Evolutionary conservation across 2,797 vertebrate species (phyloP).

Genomic region (Sebastes paucispinis): DNA sequence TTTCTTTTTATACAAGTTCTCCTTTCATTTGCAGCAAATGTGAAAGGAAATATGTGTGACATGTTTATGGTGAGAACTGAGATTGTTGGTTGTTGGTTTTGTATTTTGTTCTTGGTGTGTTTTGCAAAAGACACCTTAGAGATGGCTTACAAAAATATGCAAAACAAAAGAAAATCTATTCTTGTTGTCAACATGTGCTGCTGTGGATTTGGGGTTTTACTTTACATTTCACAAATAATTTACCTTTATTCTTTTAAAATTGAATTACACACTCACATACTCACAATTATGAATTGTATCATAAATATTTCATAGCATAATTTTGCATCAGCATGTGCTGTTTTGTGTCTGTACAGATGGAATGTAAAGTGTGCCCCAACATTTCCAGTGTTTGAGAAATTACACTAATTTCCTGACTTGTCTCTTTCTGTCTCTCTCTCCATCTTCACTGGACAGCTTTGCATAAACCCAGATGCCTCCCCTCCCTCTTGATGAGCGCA

Average conservation of each 20-base stretch:
- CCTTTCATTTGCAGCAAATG: conserved; percentile 55
- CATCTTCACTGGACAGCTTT: conserved; percentile 67
- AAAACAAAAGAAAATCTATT: conserved; percentile 36
- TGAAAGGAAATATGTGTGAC: conserved; percentile 48
- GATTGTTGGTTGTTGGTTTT: conserved; percentile 14
- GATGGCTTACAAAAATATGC: conserved; percentile 61
- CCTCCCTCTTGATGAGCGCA: conserved; percentile 86
- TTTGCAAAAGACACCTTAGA: conserved; percentile 49
- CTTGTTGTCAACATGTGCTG: conserved; percentile 19
- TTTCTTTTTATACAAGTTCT: conserved; percentile 12
- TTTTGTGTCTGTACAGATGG: conserved; percentile 25
- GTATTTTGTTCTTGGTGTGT: conserved; percentile 52
- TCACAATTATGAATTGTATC: not conserved
- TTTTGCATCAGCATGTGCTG: not conserved
- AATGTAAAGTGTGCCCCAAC: conserved; percentile 59
- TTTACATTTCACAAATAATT: conserved; percentile 60
- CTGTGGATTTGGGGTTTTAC: conserved; percentile 36
- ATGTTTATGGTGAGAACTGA: conserved; percentile 25
- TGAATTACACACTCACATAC: not conserved
- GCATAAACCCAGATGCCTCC: conserved; percentile 85
- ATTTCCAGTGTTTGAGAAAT: conserved; percentile 23
- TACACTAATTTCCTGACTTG: conserved; percentile 21
- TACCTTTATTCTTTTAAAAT: not conserved
- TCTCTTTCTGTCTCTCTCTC: conserved; percentile 45
- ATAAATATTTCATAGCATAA: conserved; percentile 19